A percentile compares a stretch with the other conserved stretches of the same genome.
These are phyloP conservation scores for Catagonus wagneri DNA, from an alignment of 2,113 vertebrate species.

Conservation along the genomic window DNA sequence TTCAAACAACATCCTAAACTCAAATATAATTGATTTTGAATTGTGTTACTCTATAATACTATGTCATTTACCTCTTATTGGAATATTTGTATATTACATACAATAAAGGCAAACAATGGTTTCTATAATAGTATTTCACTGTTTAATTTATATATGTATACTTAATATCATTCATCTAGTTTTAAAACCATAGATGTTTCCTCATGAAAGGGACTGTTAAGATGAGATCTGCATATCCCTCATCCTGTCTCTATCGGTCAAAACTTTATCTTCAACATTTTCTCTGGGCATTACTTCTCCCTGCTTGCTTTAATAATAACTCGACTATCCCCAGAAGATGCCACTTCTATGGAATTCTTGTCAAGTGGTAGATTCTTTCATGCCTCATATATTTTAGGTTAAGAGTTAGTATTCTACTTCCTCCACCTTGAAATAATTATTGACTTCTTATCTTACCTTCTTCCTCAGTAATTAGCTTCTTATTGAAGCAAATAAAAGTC, in stretches of 20 bases:
- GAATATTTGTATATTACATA: background rate
- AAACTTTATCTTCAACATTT: background rate
- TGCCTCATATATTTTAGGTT: background rate
- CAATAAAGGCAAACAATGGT: background rate
- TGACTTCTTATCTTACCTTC: background rate
- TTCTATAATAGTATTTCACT: conserved; percentile 27
- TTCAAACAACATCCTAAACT: background rate
- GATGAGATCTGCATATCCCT: background rate
- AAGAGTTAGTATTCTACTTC: background rate
- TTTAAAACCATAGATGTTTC: conserved; percentile 16
- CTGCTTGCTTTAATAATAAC: background rate
- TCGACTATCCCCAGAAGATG: background rate
- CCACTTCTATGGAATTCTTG: background rate
- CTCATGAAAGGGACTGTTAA: background rate
- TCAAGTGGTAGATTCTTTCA: background rate
- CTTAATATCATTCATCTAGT: background rate
- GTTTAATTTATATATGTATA: background rate
- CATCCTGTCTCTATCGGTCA: background rate
- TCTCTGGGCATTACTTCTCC: background rate
- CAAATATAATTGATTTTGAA: background rate
- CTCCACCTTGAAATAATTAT: background rate
- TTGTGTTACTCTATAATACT: background rate
- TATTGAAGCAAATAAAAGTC: background rate
- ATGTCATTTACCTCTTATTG: background rate
- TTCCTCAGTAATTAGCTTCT: background rate